phyloP scores from a whole-genome alignment of 2,797 vertebrate genomes.

The Choloepus didactylus region DNA sequence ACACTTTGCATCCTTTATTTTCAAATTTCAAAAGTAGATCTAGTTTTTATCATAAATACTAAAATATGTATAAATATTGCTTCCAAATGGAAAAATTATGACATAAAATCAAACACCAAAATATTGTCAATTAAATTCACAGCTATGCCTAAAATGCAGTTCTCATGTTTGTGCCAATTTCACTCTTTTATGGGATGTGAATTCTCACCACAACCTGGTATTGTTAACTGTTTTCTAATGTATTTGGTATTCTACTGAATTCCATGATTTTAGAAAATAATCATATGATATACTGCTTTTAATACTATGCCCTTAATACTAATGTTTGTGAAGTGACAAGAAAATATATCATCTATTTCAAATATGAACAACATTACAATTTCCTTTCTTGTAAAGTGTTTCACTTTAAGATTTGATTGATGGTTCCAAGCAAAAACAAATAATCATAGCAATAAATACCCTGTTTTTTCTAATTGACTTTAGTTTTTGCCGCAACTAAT shows the following conservation, averaged over 20 bases:
- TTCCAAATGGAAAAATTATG: not conserved
- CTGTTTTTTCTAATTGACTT: slow-evolving; percentile 40
- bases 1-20: not conserved
- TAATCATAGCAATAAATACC: not conserved
- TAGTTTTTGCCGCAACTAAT: slow-evolving; percentile 37
- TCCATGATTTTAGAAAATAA: not conserved
- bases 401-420: not conserved
- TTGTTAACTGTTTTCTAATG: not conserved
- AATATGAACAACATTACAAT: not conserved
- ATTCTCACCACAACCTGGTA: not conserved
- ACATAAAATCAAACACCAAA: not conserved
- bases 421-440: slow-evolving; percentile 16
- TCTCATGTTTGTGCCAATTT: not conserved
- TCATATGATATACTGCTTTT: not conserved
- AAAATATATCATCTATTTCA: not conserved
- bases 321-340: not conserved
- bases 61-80: not conserved
- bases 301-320: not conserved
- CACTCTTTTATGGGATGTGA: not conserved
- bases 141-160: not conserved
- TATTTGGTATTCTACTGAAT: not conserved
- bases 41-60: not conserved
- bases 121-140: not conserved
- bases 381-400: not conserved
- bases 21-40: not conserved